Evolutionary conservation across 2,888 invertebrate genomes (phyloP), one percentile per base, ranked within the genome.

Genomic region (Agrotis segetum): DNA sequence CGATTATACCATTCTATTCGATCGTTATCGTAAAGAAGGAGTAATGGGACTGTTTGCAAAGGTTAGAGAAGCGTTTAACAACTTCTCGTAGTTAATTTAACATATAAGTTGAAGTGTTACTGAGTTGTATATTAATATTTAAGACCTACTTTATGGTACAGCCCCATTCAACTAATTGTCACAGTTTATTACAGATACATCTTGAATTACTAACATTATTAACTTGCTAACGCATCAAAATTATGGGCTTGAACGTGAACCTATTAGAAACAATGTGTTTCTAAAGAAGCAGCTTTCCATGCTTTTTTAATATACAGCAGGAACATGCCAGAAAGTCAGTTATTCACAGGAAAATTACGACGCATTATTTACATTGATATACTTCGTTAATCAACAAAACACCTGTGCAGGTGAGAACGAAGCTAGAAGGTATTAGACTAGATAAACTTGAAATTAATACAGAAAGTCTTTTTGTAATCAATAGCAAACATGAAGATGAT

Each of bases 11-110:
- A 88, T 88, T 88, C 77, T 79, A 80, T 81, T 80, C 67, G 86
- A 86, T 86, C 85, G 74, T 86, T 84, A 88, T 88, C 89, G 80
- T 89, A 88, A 88, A 85, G 84, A 82, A 87, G 80, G 68, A 81
- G 72, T 87, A 87, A 85, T 87, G 78, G 81, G 81, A 79, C 78
- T 84, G 82, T 86, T 88, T 84, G 73, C 74, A 89, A 90, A 89
- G 90, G 90, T 90, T 88, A 90, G 69, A 74, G 74, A 79, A 85
- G 85, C 79, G 72, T 77, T 86, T 79, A 71, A 81, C 74, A 71
- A 77, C 62, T 80, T 72, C 81, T 83, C 73, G 72, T 69, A 62
- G 64, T 79, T 70, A 67, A 83, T 78, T 82, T 73, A 74, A 82
- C 80, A 73, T 69, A 58, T 63, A 82, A 72, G 60, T 71, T 65